These are phyloP conservation scores for Typhlomys cinereus DNA, from an alignment of 2,113 vertebrate species.

Conservation along the genomic window DNA sequence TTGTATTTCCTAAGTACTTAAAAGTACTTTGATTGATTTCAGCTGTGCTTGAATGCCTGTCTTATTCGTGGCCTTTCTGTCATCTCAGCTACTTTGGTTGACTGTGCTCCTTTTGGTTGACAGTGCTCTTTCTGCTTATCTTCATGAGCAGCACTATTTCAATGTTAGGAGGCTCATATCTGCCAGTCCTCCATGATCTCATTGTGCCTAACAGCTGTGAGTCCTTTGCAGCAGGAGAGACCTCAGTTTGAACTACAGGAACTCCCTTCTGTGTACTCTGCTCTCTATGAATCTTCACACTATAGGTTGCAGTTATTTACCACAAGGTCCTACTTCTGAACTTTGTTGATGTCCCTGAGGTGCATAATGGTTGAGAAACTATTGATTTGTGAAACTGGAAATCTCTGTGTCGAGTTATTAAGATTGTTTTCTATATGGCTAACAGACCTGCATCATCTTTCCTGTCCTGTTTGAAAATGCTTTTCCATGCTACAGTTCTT, in stretches of 20 bases:
- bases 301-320: rapidly evolving
- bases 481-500: not conserved
- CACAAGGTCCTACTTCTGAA: not conserved
- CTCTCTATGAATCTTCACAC: not conserved
- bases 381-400: not conserved
- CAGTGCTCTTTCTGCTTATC: not conserved
- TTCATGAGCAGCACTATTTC: not conserved
- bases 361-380: not conserved
- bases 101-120: too few species aligned
- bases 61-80: not conserved
- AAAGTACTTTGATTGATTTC: not conserved
- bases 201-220: rapidly evolving
- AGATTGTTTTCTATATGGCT: not conserved
- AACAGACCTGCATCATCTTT: not conserved
- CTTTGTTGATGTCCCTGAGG: not conserved
- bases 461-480: not conserved
- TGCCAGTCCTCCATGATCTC: not conserved
- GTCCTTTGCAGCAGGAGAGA: not conserved
- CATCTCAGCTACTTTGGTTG: not conserved
- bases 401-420: not conserved
- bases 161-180: not conserved
- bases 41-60: not conserved
- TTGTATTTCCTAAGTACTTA: not conserved
- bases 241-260: rapidly evolving
- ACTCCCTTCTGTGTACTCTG: rapidly evolving